Evolutionary conservation across 2,888 invertebrate genomes (phyloP).

Genomic region (Agrotis puta): DNA sequence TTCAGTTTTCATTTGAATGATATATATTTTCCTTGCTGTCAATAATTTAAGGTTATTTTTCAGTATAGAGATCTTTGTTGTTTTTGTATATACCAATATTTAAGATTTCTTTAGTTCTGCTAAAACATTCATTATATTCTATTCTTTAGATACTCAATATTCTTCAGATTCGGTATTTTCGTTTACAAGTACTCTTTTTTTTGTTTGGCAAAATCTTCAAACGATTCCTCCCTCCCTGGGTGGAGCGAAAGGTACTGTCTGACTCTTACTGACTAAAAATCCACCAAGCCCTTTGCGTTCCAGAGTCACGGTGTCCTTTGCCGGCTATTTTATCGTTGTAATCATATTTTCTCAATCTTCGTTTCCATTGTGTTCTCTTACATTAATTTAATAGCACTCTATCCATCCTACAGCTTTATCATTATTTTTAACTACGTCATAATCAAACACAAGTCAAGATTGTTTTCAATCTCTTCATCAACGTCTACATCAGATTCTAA

Average conservation of each 20-base stretch:
- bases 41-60: background rate
- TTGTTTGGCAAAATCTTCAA: too few species aligned
- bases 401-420: background rate
- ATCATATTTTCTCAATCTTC: background rate
- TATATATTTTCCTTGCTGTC: background rate
- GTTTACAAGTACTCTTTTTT: too few species aligned
- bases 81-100: background rate
- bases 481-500: constrained; percentile 44
- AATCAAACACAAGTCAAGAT: background rate
- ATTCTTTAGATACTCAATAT: too few species aligned
- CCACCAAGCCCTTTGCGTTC: too few species aligned
- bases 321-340: background rate
- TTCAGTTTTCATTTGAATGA: constrained; percentile 8
- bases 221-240: too few species aligned
- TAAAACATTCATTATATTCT: background rate
- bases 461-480: constrained; percentile 3
- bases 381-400: background rate
- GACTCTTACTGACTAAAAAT: too few species aligned
- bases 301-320: too few species aligned
- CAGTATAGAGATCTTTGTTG: background rate
- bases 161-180: too few species aligned
- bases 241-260: too few species aligned
- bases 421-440: background rate
- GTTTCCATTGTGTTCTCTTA: background rate
- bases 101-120: background rate